These are phyloP conservation scores for Neogale vison DNA, from an alignment of 2,113 vertebrate species.

Conservation along the genomic window DNA sequence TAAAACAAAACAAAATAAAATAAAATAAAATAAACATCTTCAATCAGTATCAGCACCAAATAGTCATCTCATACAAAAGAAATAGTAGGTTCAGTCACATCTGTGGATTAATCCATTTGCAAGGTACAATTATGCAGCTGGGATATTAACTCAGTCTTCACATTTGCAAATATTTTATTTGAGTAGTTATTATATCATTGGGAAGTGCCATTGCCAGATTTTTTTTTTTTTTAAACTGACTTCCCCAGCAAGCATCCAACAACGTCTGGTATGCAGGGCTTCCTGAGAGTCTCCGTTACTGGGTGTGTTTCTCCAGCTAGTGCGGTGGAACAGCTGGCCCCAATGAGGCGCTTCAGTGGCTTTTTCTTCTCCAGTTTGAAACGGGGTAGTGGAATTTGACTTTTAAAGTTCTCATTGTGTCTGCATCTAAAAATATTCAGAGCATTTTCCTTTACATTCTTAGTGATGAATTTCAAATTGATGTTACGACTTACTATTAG, in stretches of 20 bases:
- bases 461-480: slow-evolving; percentile 13
- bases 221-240: not conserved
- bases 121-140: not conserved
- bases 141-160: not conserved
- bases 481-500: not conserved
- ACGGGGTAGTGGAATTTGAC: not conserved
- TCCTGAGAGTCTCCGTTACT: not conserved
- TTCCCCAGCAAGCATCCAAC: not conserved
- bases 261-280: not conserved
- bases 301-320: not conserved
- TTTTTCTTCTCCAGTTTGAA: not conserved
- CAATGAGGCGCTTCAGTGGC: not conserved
- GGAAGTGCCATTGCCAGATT: not conserved
- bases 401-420: slow-evolving; percentile 21
- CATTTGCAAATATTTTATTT: not conserved
- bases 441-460: not conserved
- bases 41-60: not conserved
- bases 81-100: not conserved
- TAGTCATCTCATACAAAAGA: not conserved
- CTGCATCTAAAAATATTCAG: not conserved
- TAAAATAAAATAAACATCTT: not conserved
- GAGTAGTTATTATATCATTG: not conserved
- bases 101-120: not conserved
- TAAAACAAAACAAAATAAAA: not conserved
- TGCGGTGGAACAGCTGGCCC: not conserved